Evolutionary conservation across 30 jellyfish, hydroid and myxozoan species (phyloP).

Genomic region (Aurelia aurita complex sp. Pacific): DNA sequence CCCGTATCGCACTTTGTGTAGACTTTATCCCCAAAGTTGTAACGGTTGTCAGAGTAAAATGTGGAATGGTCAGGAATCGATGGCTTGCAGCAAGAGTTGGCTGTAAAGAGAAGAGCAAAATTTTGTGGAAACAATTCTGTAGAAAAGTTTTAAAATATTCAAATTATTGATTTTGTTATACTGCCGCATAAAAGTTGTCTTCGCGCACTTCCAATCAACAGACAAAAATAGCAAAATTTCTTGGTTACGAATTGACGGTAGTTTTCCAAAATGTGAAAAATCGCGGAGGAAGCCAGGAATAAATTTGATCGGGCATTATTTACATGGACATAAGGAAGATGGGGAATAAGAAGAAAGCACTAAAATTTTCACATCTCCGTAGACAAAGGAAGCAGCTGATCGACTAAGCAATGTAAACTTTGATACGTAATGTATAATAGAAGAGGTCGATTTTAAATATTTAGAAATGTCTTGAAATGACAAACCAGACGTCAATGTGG

Average conservation of each 20-base stretch:
- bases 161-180: too few relatives aligned
- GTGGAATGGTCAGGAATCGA: constrained; percentile 64
- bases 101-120: constrained; percentile 26
- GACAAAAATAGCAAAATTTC: not conserved
- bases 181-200: not conserved
- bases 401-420: too few relatives aligned
- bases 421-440: too few relatives aligned
- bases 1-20: constrained; percentile 82
- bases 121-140: not conserved
- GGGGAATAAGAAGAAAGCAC: too few relatives aligned
- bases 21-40: constrained; percentile 69
- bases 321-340: too few relatives aligned
- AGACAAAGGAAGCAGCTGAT: too few relatives aligned
- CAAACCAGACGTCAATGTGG: too few relatives aligned
- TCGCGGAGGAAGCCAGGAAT: too few relatives aligned
- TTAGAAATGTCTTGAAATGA: too few relatives aligned
- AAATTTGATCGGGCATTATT: too few relatives aligned
- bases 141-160: not conserved
- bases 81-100: constrained; percentile 93
- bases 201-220: not conserved
- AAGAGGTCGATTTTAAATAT: too few relatives aligned
- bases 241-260: not conserved
- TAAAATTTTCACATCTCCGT: too few relatives aligned
- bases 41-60: constrained; percentile 64
- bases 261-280: not conserved